phyloP scores from a whole-genome alignment of 2,113 vertebrate species.

The Gasterosteus aculeatus region DNA sequence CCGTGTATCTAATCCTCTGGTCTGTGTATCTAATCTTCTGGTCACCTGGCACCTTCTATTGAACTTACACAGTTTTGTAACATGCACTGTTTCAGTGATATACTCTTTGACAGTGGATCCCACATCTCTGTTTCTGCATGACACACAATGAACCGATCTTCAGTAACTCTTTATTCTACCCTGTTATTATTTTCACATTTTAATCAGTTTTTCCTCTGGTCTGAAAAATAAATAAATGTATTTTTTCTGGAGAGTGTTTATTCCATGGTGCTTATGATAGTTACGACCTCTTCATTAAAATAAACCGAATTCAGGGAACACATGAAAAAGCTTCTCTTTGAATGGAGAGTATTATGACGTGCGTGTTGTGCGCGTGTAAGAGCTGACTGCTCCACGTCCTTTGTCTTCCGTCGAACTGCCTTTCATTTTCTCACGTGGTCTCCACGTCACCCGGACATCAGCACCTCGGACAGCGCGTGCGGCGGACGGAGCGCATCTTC shows the following conservation, averaged over 20 bases:
- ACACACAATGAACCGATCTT: background rate
- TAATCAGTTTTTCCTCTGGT: too few relatives aligned
- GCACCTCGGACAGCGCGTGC: constrained; percentile 75
- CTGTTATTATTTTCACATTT: background rate
- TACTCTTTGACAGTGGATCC: background rate
- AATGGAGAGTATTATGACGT: background rate
- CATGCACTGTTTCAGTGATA: background rate
- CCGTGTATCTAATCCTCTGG: background rate
- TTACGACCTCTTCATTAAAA: background rate
- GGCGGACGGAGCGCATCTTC: constrained; percentile 34
- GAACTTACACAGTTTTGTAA: background rate
- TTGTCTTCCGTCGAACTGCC: too few relatives aligned
- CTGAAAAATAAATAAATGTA: too few relatives aligned
- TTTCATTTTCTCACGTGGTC: constrained; percentile 57
- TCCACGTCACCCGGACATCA: constrained; percentile 64
- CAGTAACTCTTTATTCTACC: background rate
- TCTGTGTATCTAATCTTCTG: background rate
- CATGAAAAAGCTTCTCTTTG: background rate
- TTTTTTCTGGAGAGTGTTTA: background rate
- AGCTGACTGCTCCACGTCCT: background rate
- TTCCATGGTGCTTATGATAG: background rate
- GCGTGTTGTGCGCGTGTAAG: constrained; percentile 18
- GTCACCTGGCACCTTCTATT: background rate
- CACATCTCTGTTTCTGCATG: background rate
- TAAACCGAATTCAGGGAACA: background rate